Base-by-base conservation (phyloP, 2,888 invertebrate genomes). In the Macrosoma leucophasiata region DNA sequence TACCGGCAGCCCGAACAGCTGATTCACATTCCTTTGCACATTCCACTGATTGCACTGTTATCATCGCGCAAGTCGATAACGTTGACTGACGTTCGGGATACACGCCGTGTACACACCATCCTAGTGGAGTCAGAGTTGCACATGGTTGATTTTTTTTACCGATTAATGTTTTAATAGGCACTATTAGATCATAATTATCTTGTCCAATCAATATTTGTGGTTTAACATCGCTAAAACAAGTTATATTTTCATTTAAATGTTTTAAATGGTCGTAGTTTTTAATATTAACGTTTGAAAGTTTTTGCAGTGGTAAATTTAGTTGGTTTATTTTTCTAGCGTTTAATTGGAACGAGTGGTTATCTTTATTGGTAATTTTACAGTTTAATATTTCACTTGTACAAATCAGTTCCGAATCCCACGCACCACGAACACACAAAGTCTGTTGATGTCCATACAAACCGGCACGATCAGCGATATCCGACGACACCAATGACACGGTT, bases 401-500 rank as follows among this genome's bases (percentile, higher is more conserved):
- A 4, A 4, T 3, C n/a, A 21, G 4, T 21, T 21, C 21, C n/a
- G 21, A 21, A n/a, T 10, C 10, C 21, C 21, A 21, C 10, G 21
- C 21, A 21, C 21, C n/a, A 6, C 21, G 21, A 6, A 21, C 4
- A 9, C 21, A n/a, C 10, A 21, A 6, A 9, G 21, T 23, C 4
- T 20, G n/a, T 2, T n/a, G 20, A 10, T 32, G n/a, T 13, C 42
- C 42, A 12, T 23, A 17, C 10, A 42, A 19, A 2, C 39, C 39
- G 1, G 31, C 29, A 18, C 25, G 3, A 10, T 36, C 33, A 5
- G 41, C 43, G 19, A 43, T 11, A 2, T 39, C 30, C 1, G 26
- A 9, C n/a, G 37, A 21, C 14, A 44, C 37, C 2, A 47, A 21
- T 3, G 35, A 31, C 2, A 42, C 36, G 7, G 44, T 41, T 5